A percentile compares a stretch with the other conserved stretches of the same genome.
Evolutionary conservation across 30 jellyfish, hydroid and myxozoan genomes (phyloP).

Genomic region (Hydra vulgaris): DNA sequence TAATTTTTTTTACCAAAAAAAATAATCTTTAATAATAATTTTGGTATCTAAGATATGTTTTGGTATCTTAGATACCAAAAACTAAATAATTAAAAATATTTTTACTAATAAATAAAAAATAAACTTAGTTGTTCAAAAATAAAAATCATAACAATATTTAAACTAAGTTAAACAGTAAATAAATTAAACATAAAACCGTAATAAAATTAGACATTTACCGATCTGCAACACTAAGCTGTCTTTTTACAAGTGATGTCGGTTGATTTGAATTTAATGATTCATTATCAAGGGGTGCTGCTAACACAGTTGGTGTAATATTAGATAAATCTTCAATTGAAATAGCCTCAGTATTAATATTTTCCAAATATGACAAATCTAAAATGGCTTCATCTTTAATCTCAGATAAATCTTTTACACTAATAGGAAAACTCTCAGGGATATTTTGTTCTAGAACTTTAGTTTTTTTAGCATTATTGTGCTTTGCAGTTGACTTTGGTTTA

Average conservation of each 20-base stretch:
- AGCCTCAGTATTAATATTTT: neutral
- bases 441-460: neutral
- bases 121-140: too few relatives aligned
- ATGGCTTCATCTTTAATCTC: neutral
- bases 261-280: neutral
- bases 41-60: too few relatives aligned
- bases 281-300: neutral
- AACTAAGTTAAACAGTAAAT: neutral
- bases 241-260: neutral
- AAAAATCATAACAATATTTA: too few relatives aligned
- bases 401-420: too few relatives aligned
- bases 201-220: neutral
- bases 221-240: neutral
- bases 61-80: too few relatives aligned
- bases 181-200: neutral
- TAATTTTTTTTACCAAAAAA: too few relatives aligned
- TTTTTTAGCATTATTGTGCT: neutral
- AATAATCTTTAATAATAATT: too few relatives aligned
- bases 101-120: too few relatives aligned
- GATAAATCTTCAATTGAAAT: neutral
- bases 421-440: neutral
- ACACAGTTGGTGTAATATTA: neutral
- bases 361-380: slow-evolving; percentile 1
- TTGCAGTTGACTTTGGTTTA: neutral
- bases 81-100: too few relatives aligned